Conservation (phyloP, 2,888 invertebrate species). For the Cerceris ruficornis region DNA sequence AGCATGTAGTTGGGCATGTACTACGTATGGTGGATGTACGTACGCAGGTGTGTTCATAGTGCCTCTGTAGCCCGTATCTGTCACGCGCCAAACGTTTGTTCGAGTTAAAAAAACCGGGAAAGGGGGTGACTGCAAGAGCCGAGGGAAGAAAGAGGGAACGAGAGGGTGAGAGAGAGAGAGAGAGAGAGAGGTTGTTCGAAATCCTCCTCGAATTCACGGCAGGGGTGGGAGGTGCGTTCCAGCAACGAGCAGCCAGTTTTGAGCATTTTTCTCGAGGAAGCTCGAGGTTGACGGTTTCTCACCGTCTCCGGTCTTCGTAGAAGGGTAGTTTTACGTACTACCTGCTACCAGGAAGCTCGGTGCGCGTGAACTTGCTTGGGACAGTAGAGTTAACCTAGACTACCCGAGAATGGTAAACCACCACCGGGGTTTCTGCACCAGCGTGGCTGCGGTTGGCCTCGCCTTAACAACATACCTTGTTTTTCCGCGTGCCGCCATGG, state of each 20-base stretch:
- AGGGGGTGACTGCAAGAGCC: slow-evolving; percentile 38
- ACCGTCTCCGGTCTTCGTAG: too few relatives aligned
- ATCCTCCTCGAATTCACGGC: too few relatives aligned
- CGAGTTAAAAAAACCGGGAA: slow-evolving; percentile 23
- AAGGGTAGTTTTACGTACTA: too few relatives aligned
- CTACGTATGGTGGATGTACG: slow-evolving; percentile 7
- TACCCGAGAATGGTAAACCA: slow-evolving; percentile 61
- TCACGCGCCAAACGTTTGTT: slow-evolving; percentile 52
- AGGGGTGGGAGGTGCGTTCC: neutral
- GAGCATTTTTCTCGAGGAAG: too few relatives aligned
- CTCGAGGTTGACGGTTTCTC: too few relatives aligned
- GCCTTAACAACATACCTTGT: slow-evolving; percentile 83
- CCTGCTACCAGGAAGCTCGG: too few relatives aligned
- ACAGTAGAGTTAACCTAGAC: slow-evolving; percentile 21
- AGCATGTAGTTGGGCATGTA: slow-evolving; percentile 35
- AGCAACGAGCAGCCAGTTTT: neutral
- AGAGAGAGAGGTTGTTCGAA: neutral
- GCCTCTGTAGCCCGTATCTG: slow-evolving; percentile 50
- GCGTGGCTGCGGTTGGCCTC: slow-evolving; percentile 77
- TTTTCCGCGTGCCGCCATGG: slow-evolving; percentile 86
- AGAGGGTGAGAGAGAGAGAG: slow-evolving; percentile 2
- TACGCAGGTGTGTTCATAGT: slow-evolving; percentile 62
- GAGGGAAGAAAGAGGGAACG: slow-evolving; percentile 8
- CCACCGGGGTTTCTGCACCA: slow-evolving; percentile 66
- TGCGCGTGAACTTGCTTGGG: slow-evolving; percentile 11